phyloP scores from a whole-genome alignment of 2,113 vertebrate genomes.

The Elanoides forficatus region DNA sequence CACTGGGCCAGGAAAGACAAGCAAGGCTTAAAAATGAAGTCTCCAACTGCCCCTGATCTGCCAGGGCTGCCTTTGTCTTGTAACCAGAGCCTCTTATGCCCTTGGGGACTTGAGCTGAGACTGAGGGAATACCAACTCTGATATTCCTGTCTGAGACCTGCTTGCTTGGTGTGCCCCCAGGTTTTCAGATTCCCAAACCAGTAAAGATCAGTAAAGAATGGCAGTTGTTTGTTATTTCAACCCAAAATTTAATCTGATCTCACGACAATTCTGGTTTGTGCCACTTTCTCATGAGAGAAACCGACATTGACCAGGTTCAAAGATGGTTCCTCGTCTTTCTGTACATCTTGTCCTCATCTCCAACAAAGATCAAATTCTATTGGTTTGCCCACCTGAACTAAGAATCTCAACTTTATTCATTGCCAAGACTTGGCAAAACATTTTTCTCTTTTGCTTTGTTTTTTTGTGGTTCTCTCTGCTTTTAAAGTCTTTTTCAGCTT shows the following conservation, averaged over 20 bases:
- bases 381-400: not conserved
- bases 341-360: accelerated
- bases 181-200: not conserved
- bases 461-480: not conserved
- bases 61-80: not conserved
- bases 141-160: not conserved
- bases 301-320: not conserved
- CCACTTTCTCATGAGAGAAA: not conserved
- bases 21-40: not conserved
- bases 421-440: not conserved
- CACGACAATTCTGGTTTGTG: not conserved
- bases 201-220: not conserved
- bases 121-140: not conserved
- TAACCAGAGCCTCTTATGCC: not conserved
- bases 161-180: not conserved
- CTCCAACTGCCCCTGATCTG: not conserved
- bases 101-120: not conserved
- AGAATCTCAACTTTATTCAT: not conserved
- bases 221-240: not conserved
- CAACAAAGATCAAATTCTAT: not conserved
- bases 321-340: not conserved
- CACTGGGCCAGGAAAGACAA: not conserved
- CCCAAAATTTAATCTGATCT: not conserved
- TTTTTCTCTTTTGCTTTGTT: not conserved
- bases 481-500: not conserved